Evolutionary conservation across 2,113 vertebrate species (phyloP), one percentile per base, ranked within the genome.

Genomic region (Parus major): DNA sequence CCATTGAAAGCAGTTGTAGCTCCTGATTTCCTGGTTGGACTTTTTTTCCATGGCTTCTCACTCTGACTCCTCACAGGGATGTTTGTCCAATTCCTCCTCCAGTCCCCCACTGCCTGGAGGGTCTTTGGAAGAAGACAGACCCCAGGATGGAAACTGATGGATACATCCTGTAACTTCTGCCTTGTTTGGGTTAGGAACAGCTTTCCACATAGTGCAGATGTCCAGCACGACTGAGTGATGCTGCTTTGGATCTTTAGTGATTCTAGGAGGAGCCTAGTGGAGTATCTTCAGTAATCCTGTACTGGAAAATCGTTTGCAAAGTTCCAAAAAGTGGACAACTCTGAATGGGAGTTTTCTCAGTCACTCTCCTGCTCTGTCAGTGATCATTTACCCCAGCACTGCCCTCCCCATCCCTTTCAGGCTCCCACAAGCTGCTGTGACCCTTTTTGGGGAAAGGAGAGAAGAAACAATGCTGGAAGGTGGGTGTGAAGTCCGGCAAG

Each of bases 361-460:
- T 42, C 0, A 0, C 16, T 92, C 49, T 60, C 7, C 5, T 17
- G 2, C 11, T 5, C 14, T 49, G 9, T 22, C 16, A 65, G 17
- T 31, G 17, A 36, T 55, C 17, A 8, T 53, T 73, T 70, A 60
- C 3, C 24, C 22, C 28, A 14, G 7, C 3, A 4, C 46, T 69
- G 16, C 17, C 9, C 10, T 39, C 31, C 5, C n/a, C 28, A 33
- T 6, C 7, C 63, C 33, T 29, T 71, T 47, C n/a, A 50, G n/a
- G 72, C 15, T 28, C 39, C 28, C 14, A 41, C 25, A 55, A 9
- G 9, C 8, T 78, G 29, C 63, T 76, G 23, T 24, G 44, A 44
- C 19, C 3, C 5, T 46, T 65, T 39, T 18, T 10, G 35, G 33
- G 42, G 24, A 44, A 77, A n/a, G 6, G 20, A 35, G 46, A 59